Base-by-base conservation (phyloP, 2,797 vertebrate genomes). In the Echeneis naucrates region DNA sequence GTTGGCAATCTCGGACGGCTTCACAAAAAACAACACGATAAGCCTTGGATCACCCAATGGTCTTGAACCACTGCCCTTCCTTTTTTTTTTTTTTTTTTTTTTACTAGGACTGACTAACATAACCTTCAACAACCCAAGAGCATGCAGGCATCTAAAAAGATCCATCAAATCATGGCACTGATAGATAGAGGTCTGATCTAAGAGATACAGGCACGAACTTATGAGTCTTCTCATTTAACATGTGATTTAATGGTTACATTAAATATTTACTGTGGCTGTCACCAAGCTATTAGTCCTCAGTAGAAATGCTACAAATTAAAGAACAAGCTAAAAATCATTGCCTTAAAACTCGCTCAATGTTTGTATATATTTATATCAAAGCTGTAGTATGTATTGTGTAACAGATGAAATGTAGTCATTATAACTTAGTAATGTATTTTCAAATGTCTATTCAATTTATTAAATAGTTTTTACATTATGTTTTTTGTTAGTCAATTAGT, bases 31-130 rank as follows among this genome's bases (percentile, higher is more conserved):
- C 16, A 23, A 69, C 26, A 75, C 42, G 50, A 47, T 66, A 50
- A 69, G 56, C 50, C 50, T 35, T 26, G 24, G 56, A 84, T 87
- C 83, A 85, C 77, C 80, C 82, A 82, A 82, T 21, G 23, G 50
- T 72, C 76, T 75, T 35, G 63, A 73, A 76, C 59, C 61, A 57
- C 38, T 5, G 32, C 26, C 40, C 47, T 53, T 26, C 33, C 73
- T 74, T 63, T 69, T 50, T 51, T 55, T n/a, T n/a, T n/a, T n/a
- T 74, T 63, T 69, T 50, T 51, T 55, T n/a, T n/a, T n/a, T n/a
- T n/a, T n/a, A n/a, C n/a, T n/a, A n/a, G n/a, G n/a, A n/a, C 77
- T 86, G 78, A 88, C 83, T 62, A 47, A 55, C 72, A 81, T 74
- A 40, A 77, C 58, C 77, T 85, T 69, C 24, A 27, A 60, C 57